Percentiles rank a stretch among this genome's conserved stretches.
These are phyloP conservation scores for Pheosia tremula DNA, from an alignment of 2,888 invertebrate species.

Conservation along the genomic window DNA sequence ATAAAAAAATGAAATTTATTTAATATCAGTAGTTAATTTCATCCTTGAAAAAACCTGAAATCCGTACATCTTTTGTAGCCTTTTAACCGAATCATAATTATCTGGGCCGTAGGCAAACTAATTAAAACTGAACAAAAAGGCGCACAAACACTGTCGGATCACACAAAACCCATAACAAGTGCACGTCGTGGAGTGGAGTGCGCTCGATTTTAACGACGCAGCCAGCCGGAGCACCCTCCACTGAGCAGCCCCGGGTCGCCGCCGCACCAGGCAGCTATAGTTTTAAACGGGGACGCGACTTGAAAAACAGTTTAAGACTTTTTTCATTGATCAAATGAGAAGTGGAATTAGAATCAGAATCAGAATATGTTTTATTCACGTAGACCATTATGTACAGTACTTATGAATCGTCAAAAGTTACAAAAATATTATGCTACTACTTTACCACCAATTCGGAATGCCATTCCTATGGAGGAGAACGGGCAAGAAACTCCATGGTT, in stretches of 20 bases:
- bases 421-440: no score
- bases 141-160: conserved; percentile 8
- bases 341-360: not conserved
- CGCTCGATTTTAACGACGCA: conserved; percentile 53
- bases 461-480: no score
- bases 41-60: no score
- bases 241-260: conserved; percentile 12
- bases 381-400: no score
- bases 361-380: no score
- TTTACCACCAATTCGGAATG: no score
- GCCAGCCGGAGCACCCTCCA: conserved; percentile 30
- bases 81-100: not conserved
- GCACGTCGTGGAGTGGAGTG: conserved; percentile 27
- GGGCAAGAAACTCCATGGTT: no score
- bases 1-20: no score
- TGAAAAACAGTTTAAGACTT: not conserved
- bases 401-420: no score
- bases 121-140: conserved; percentile 33
- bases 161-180: not conserved
- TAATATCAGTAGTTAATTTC: no score
- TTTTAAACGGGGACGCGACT: conserved; percentile 10
- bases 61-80: not conserved
- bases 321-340: not conserved
- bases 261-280: conserved; percentile 13
- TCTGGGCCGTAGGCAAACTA: conserved; percentile 10